Evolutionary conservation across 64 coral and sea anemone genomes (phyloP).

Genomic region (Platygyra sinensis): DNA sequence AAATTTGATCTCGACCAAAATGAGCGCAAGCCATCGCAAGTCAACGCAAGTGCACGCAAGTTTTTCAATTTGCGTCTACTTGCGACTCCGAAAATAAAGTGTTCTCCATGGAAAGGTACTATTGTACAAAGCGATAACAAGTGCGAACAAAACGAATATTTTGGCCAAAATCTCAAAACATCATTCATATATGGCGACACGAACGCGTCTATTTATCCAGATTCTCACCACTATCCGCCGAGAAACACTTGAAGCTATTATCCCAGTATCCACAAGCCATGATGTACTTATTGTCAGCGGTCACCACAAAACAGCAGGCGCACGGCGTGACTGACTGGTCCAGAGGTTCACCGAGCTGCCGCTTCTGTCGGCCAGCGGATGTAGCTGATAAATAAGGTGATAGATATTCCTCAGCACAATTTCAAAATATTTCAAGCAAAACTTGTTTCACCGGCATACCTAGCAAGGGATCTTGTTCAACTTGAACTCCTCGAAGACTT

Average conservation of each 20-base stretch:
- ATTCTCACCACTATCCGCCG: conserved; percentile 82
- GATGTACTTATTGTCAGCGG: conserved; percentile 82
- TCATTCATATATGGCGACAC: not conserved
- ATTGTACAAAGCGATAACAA: too few species aligned
- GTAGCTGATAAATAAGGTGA: conserved; percentile 19
- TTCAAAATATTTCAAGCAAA: not conserved
- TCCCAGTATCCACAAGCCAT: conserved; percentile 99
- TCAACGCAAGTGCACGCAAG: too few species aligned
- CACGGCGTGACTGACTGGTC: conserved; percentile 94
- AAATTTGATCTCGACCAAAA: too few species aligned
- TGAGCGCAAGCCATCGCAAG: too few species aligned
- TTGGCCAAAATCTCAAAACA: too few species aligned
- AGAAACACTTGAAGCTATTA: conserved; percentile 98
- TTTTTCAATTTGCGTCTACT: too few species aligned
- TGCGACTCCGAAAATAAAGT: too few species aligned
- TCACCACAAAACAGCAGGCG: conserved; percentile 92
- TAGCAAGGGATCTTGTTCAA: conserved; percentile 92
- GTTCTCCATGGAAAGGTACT: too few species aligned
- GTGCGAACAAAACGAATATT: not conserved
- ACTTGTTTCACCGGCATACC: conserved; percentile 17
- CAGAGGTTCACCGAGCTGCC: conserved; percentile 91
- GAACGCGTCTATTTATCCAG: not conserved
- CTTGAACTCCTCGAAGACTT: conserved; percentile 81
- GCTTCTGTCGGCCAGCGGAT: conserved; percentile 67
- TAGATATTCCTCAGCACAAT: not conserved